Evolutionary conservation across 2,113 vertebrate genomes (phyloP), one percentile per base, ranked within the genome.

Genomic region (Cariama cristata): DNA sequence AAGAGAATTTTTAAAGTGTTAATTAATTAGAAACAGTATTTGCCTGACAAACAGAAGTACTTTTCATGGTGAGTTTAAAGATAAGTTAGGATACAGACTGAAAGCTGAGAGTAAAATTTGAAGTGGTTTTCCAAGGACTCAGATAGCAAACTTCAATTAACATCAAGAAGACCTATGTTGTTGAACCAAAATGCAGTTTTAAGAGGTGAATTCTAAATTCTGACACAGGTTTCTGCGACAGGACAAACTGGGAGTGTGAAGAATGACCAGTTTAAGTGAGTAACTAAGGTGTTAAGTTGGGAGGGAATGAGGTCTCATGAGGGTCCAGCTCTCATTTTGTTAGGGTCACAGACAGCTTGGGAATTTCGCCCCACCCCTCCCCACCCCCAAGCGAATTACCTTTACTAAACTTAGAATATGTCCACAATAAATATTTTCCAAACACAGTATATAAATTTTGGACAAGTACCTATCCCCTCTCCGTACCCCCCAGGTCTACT

Each of bases 161-260:
- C 40, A 68, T 90, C 69, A 75, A 60, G 11, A 79, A 94, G 76
- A 94, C 50, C 56, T 60, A 40, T 75, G 56, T 72, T 0, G 0
- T 89, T 87, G 87, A 79, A 84, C 35, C 19, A 52, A 94, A 90
- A 87, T 18, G 1, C 33, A 64, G 14, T 72, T 92, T 91, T 64
- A 80, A 75, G 44, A 79, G n/a, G n/a, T 90, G 82, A 90, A 66
- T 92, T 93, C 94, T 83, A 90, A 93, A 90, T 80, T 53, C 58
- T 83, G 53, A 68, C 49, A 76, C 20, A 59, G 75, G 24, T 19
- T 73, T 90, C 44, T 86, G 52, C 38, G 88, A 38, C 8, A 35
- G 77, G 50, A 84, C 27, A 87, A 85, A 62, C 12, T 42, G 49
- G 14, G 38, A 87, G 11, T 32, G 2, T 60, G 59, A 89, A 83